A percentile compares a stretch with the other conserved stretches of the same genome.
phyloP scores from a whole-genome alignment of 1,140 invertebrate species.

The Trachymyrmex septentrionalis region DNA sequence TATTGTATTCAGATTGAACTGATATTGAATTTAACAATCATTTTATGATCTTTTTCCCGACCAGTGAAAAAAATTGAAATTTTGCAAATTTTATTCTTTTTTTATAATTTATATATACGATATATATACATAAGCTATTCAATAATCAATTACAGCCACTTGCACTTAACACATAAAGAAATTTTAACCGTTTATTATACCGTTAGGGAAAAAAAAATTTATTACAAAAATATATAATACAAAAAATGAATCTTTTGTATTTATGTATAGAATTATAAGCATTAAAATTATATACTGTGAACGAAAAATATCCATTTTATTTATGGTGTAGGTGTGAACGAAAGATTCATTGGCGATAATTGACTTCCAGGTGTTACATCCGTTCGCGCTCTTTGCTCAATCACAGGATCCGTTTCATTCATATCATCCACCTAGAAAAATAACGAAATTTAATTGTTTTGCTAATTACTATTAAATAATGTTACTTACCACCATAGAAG shows the following conservation, averaged over 20 bases:
- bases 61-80: not conserved
- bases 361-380: constrained; percentile 80
- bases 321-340: constrained; percentile 82
- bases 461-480: not conserved
- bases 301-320: constrained; percentile 19
- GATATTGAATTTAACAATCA: not conserved
- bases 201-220: not conserved
- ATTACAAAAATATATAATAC: constrained; percentile 20
- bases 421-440: constrained; percentile 83
- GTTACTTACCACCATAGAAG: constrained; percentile 85
- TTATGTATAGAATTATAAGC: constrained; percentile 34
- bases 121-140: not conserved
- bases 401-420: constrained; percentile 85
- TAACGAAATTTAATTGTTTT: constrained; percentile 33
- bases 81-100: not conserved
- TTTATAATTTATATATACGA: no score
- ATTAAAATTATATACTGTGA: not conserved
- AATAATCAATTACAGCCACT: not conserved
- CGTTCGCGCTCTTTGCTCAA: constrained; percentile 73
- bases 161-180: not conserved
- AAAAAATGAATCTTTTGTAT: constrained; percentile 33
- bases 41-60: not conserved
- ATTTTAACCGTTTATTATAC: not conserved
- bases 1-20: not conserved
- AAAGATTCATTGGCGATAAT: constrained; percentile 84